Conservation (phyloP, 2,113 vertebrate genomes). For the Pontoporia blainvillei region DNA sequence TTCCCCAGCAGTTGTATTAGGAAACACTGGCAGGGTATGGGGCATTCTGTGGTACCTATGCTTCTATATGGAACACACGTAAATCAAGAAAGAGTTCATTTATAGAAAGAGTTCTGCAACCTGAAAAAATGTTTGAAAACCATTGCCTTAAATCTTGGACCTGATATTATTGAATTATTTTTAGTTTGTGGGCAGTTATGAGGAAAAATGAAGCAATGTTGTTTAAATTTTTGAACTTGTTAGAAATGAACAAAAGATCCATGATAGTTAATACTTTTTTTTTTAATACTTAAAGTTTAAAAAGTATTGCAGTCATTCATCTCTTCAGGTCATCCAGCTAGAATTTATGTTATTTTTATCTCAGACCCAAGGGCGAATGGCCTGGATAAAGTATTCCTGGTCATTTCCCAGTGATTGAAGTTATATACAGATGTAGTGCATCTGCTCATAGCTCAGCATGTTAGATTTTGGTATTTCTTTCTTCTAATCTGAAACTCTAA, state of each 20-base stretch:
- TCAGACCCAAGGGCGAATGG: conserved; percentile 18
- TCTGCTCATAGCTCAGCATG: background rate
- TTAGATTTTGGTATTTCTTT: conserved; percentile 13
- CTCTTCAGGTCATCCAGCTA: conserved; percentile 1
- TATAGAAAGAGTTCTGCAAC: background rate
- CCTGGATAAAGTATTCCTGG: conserved; percentile 13
- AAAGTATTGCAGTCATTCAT: conserved; percentile 4
- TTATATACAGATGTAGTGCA: background rate
- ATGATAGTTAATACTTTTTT: background rate
- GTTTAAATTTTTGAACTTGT: conserved; percentile 26
- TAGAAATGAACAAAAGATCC: conserved; percentile 10
- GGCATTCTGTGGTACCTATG: background rate
- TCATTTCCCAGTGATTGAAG: conserved; percentile 32
- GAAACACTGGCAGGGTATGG: background rate
- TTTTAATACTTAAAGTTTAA: conserved; percentile 2
- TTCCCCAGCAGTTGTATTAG: background rate
- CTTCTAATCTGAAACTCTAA: conserved; percentile 15
- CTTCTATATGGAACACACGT: background rate
- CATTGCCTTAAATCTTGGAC: background rate
- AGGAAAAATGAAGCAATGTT: conserved; percentile 23
- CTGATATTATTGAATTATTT: conserved; percentile 3
- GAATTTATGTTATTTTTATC: conserved; percentile 33
- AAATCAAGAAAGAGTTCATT: background rate
- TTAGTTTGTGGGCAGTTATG: background rate
- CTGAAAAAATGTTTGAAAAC: background rate